Conservation (phyloP, 2,888 invertebrate species). For the Harpagoxenus sublaevis region DNA sequence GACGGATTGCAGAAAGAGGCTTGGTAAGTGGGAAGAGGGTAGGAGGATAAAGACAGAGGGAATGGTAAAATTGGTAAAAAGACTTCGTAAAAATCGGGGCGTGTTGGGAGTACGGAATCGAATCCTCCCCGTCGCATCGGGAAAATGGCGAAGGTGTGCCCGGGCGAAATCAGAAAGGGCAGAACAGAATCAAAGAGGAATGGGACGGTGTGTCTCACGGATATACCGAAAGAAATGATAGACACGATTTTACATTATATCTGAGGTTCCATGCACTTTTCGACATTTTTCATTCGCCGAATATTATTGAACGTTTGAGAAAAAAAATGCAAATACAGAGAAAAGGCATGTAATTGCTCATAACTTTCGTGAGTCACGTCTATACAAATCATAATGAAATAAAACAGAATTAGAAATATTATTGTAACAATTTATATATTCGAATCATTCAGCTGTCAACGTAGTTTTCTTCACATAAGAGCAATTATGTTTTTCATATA, state of each 20-base stretch:
- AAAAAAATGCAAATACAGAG: not conserved
- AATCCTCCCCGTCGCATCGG: slow-evolving; percentile 73
- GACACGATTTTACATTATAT: slow-evolving; percentile 46
- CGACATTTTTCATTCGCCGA: not conserved
- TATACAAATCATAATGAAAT: not conserved
- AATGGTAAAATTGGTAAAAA: slow-evolving; percentile 70
- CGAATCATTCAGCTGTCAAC: not conserved
- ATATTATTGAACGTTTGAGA: not conserved
- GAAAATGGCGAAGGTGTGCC: slow-evolving; percentile 53
- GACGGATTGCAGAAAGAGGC: slow-evolving; percentile 7
- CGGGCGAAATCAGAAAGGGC: slow-evolving; percentile 63
- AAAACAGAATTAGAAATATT: not conserved
- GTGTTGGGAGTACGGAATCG: slow-evolving; percentile 79
- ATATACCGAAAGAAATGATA: slow-evolving; percentile 42
- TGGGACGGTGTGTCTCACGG: slow-evolving; percentile 45
- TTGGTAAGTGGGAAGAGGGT: slow-evolving; percentile 39
- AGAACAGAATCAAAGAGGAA: slow-evolving; percentile 66
- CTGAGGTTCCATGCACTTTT: slow-evolving; percentile 29
- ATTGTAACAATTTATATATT: too few relatives aligned
- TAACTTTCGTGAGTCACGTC: not conserved
- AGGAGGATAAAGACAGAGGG: slow-evolving; percentile 57
- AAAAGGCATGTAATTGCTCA: not conserved
- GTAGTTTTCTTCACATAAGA: not conserved
- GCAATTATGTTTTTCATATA: not conserved
- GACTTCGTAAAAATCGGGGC: slow-evolving; percentile 80